Conservation (phyloP, 2,113 vertebrate genomes). For the Tragelaphus imberbis region DNA sequence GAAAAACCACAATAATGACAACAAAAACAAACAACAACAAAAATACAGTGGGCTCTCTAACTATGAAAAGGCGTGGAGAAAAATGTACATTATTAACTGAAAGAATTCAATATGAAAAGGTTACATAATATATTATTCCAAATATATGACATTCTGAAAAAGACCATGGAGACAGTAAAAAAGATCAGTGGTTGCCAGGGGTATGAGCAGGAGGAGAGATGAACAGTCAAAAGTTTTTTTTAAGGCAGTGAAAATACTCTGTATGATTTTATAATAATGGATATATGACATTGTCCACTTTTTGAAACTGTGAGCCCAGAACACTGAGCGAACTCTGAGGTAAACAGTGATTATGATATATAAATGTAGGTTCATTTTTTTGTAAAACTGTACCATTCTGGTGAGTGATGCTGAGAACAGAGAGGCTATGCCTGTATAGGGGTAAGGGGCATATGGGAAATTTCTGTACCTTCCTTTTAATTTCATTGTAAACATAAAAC, state of each 20-base stretch:
- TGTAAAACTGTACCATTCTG: background rate
- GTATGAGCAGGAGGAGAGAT: background rate
- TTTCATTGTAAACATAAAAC: background rate
- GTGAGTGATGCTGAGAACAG: background rate
- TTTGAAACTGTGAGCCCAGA: background rate
- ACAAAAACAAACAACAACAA: background rate
- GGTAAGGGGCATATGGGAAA: background rate
- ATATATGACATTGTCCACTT: background rate
- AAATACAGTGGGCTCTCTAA: background rate
- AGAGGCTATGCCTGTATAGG: background rate
- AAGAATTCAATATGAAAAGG: background rate
- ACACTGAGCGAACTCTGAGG: background rate
- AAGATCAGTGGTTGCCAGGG: background rate
- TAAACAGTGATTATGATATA: background rate
- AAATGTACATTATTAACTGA: background rate
- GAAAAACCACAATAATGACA: background rate
- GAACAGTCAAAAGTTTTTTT: background rate
- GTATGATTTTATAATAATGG: background rate
- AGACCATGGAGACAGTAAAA: background rate
- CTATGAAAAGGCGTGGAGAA: background rate
- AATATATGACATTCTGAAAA: background rate
- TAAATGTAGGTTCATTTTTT: background rate
- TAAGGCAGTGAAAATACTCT: background rate
- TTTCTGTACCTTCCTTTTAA: background rate
- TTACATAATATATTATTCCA: background rate